Percentiles rank a stretch among this genome's conserved stretches.
Evolutionary conservation across 2,797 vertebrate genomes (phyloP).

Genomic region (Lophotriccus pileatus): DNA sequence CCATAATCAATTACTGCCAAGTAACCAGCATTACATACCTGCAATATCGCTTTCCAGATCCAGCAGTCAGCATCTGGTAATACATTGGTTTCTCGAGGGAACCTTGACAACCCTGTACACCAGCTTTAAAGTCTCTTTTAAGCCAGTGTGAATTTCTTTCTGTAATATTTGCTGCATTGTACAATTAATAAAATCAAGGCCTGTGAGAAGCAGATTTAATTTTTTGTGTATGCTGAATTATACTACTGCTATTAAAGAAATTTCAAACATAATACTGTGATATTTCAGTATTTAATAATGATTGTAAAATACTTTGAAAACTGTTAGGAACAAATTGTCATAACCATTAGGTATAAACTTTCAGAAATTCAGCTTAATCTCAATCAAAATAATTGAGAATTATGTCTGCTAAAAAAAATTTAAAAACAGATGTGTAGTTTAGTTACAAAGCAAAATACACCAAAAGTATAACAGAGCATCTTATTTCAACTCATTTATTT

Average conservation of each 20-base stretch:
- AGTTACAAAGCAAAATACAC: neutral
- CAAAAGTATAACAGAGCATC: neutral
- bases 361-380: neutral
- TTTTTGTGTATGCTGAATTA: neutral
- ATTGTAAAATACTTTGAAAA: neutral
- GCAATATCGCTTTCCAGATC: neutral
- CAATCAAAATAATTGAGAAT: neutral
- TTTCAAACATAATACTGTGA: neutral
- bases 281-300: neutral
- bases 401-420: neutral
- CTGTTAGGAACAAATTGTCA: neutral
- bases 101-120: neutral
- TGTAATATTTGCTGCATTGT: neutral
- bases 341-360: neutral
- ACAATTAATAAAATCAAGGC: neutral
- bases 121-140: neutral
- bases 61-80: neutral
- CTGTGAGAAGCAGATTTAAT: neutral
- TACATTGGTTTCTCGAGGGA: neutral
- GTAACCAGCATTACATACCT: constrained; percentile 4
- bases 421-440: neutral
- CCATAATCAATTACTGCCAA: constrained; percentile 25
- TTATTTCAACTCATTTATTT: neutral
- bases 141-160: neutral
- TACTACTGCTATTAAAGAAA: neutral